Evolutionary conservation across 2,113 vertebrate species (phyloP), one percentile per base, ranked within the genome.

Genomic region (Hippocampus barbouri): DNA sequence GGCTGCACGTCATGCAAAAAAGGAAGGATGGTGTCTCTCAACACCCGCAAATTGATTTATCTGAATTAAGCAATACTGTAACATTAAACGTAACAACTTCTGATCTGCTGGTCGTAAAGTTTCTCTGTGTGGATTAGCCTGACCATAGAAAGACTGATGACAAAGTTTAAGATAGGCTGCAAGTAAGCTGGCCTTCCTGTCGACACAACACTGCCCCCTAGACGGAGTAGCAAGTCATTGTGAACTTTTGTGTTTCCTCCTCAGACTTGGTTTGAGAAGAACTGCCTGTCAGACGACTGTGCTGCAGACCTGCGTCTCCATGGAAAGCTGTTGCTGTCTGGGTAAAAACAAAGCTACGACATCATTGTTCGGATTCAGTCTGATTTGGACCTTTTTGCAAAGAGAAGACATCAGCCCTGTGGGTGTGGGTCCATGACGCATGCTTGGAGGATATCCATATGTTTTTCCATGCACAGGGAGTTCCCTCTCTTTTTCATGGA

Each of bases 211-310:
- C 81, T 81, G 86, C 89, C 90, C 87, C 83, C 87, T 91, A 80
- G 87, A 76, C 78, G 75, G 75, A 78, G 47, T 47, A 51, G 16
- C 47, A 1, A 68, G 78, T 60, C 11, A 18, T 40, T 76, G 77
- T 69, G 62, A 4, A 16, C 23, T 76, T 73, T 71, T 85, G 77
- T 82, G 38, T 78, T 82, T 87, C 66, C 77, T 85, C 76, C 79
- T 41, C 91, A 98, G 97, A 99, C 97, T 4, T 93, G 94, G 85
- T 98, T 99, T 87, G 97, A 99, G 90, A 96, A 98, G 87, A 99
- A 99, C 74, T 99, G 97, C 89, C 92, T 90, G 18, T 97, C 97
- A 0, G 96, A 98, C 27, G 97, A 99, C 86, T 99, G 97, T 20
- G 96, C 96, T 0, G 94, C 97, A 0, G 97, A 99, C 87, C 89